Evolutionary conservation across 1,140 invertebrate species (phyloP).

Genomic region (Epicauta chinensis): DNA sequence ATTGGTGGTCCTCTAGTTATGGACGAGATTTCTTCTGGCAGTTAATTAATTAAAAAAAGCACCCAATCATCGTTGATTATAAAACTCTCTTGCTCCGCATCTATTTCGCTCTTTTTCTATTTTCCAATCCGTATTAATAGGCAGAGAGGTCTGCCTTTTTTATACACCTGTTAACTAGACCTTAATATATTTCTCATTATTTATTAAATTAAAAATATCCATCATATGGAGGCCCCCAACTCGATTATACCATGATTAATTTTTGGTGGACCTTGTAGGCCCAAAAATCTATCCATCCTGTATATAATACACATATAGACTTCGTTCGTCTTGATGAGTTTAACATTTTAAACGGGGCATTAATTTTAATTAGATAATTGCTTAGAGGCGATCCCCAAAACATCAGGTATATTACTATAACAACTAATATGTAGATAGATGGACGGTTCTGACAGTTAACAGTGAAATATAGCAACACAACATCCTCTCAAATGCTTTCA

Average conservation of each 20-base stretch:
- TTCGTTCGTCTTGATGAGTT: slow-evolving; percentile 36
- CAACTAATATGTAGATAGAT: too few species aligned
- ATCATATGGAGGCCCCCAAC: slow-evolving; percentile 28
- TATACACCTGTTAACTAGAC: slow-evolving; percentile 41
- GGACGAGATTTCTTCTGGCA: background rate
- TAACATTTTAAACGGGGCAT: slow-evolving; percentile 39
- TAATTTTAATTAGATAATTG: slow-evolving; percentile 46
- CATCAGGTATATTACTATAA: slow-evolving; percentile 15
- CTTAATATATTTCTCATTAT: slow-evolving; percentile 41
- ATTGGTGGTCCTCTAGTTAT: background rate
- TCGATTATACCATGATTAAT: slow-evolving; percentile 42
- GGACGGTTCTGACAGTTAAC: too few species aligned
- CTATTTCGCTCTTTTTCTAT: background rate
- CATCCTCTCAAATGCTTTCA: too few species aligned
- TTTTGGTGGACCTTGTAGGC: slow-evolving; percentile 20
- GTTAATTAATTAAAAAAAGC: slow-evolving; percentile 7
- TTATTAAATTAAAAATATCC: slow-evolving; percentile 45
- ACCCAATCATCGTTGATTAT: slow-evolving; percentile 1
- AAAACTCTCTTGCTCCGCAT: background rate
- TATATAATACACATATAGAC: too few species aligned
- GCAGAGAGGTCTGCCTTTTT: slow-evolving; percentile 34
- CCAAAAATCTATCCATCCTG: too few species aligned
- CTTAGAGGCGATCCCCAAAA: slow-evolving; percentile 34
- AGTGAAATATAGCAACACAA: too few species aligned
- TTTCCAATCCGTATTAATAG: too few species aligned